Evolutionary conservation across 2,797 vertebrate species (phyloP), one percentile per base, ranked within the genome.

Genomic region (Lepus townsendii): DNA sequence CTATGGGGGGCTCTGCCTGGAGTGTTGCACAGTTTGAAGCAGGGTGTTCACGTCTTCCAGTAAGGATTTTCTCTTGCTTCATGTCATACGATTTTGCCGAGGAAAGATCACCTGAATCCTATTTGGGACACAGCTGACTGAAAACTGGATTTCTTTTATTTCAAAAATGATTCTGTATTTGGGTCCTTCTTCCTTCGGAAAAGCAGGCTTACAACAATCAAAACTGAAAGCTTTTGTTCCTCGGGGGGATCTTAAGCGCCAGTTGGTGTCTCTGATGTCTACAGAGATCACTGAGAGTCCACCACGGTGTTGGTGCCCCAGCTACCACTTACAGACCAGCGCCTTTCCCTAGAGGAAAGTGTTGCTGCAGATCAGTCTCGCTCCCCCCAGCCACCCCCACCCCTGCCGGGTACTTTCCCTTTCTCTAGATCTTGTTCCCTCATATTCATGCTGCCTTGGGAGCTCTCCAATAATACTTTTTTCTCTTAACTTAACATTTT

Each of bases 111-210:
- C 35, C 88, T 63, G 82, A 94, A 69, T 75, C 62, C 17, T 60
- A 83, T 83, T 91, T 95, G 83, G n/a, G 14, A 54, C 27, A 52
- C 30, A 79, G 42, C 57, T 87, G 17, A 66, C 69, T 86, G 54
- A 66, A 89, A 91, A 52, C 14, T 78, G 32, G 5, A 27, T 75
- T 95, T 78, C 32, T 83, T 69, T 83, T 27, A 69, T 32, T 86
- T 14, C 30, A 60, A 86, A 94, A 66, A 22, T 86, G 26, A 16
- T 90, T 79, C 54, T 83, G 71, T 77, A 72, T 94, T 90, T 87
- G 30, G 62, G 30, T 60, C 8, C 26, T 7, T 42, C 50, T 63
- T 83, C 20, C 12, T 60, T 17, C 42, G 87, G 69, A 52, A 16
- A 76, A 73, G 38, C n/a, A 60, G 22, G 9, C 57, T 86, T 42